Evolutionary conservation across 2,113 vertebrate species (phyloP), one percentile per base, ranked within the genome.

Genomic region (Xiphophorus hellerii): DNA sequence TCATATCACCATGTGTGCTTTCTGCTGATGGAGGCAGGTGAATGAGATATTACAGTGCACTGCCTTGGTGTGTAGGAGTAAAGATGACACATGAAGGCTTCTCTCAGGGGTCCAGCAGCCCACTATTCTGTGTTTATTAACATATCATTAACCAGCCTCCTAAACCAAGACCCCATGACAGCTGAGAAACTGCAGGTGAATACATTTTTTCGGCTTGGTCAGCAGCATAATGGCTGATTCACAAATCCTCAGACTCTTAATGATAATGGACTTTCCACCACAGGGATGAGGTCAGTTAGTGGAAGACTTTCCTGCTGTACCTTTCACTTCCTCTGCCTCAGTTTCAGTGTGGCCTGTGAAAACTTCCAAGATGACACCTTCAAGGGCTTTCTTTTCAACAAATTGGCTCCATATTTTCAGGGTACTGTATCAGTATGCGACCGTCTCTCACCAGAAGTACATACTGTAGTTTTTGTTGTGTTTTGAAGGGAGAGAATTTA

Each of bases 91-190:
- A 83, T 72, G 80, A 87, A 84, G 63, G 63, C 72, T 48, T 68
- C 67, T 83, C 88, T 88, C 75, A n/a, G 63, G 81, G 81, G 84
- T 82, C 77, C 42, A 54, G 0, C 71, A 77, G 76, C 74, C 72
- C 73, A 65, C 77, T 87, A 66, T 89, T 93, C 88, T 84, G 72
- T 90, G 88, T 92, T 93, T 88, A 94, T 93, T 93, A 94, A 85
- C 84, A 87, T 76, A 77, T 74, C 86, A 89, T 87, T 88, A 93
- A 66, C 73, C 63, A 51, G 73, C 70, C 84, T 84, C 86, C 76
- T 73, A 86, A 83, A 70, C 73, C 3, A 10, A 84, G 83, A 81
- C 89, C 75, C 51, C 83, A 63, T 84, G 87, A 80, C 89, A 87
- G 77, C 84, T 66, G 84, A 85, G 73, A 86, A 90, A 88, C 71